Evolutionary conservation across 2,113 vertebrate genomes (phyloP).

Genomic region (Myocastor coypus): DNA sequence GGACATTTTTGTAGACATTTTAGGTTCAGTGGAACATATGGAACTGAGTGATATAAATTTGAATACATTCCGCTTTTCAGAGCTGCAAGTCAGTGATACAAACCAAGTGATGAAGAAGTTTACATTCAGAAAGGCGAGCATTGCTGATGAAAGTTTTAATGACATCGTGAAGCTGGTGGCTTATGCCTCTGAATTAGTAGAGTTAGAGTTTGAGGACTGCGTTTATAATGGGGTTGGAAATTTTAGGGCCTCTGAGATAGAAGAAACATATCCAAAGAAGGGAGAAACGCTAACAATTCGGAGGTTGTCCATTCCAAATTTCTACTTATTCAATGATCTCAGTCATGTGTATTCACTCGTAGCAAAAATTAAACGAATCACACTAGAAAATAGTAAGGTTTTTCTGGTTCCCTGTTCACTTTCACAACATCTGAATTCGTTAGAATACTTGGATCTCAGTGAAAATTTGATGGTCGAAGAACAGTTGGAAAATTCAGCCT

Average conservation of each 20-base stretch:
- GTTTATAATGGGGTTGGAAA: conserved; percentile 77
- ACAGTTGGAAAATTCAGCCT: conserved; percentile 83
- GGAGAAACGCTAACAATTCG: conserved; percentile 75
- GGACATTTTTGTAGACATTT: conserved; percentile 83
- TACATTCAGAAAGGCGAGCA: conserved; percentile 70
- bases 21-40: conserved; percentile 79
- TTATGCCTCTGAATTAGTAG: conserved; percentile 70
- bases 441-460: conserved; percentile 89
- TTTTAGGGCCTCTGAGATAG: fast-evolving
- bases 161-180: conserved; percentile 18
- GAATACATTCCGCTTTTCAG: background rate
- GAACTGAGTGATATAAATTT: conserved; percentile 84
- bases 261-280: background rate
- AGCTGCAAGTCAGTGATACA: fast-evolving
- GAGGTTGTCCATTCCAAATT: conserved; percentile 62
- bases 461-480: conserved; percentile 88
- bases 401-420: conserved; percentile 85
- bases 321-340: conserved; percentile 84
- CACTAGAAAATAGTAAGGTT: conserved; percentile 84
- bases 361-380: conserved; percentile 79
- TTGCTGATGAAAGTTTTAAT: conserved; percentile 68
- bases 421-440: conserved; percentile 71
- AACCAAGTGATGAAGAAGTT: conserved; percentile 74
- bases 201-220: conserved; percentile 80
- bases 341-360: background rate